Evolutionary conservation across 2,888 invertebrate genomes (phyloP).

Genomic region (Formica aserva): DNA sequence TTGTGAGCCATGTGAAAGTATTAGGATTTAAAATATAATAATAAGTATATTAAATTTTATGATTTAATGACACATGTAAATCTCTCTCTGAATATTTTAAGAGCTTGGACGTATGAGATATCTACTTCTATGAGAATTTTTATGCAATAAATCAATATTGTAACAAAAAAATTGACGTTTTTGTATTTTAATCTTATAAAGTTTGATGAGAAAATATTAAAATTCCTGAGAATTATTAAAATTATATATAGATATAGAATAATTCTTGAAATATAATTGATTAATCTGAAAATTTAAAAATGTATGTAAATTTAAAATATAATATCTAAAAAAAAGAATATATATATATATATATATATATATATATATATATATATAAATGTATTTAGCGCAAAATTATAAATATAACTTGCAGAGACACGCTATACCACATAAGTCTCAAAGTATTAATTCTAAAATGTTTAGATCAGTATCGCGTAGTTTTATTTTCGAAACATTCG

Average conservation of each 20-base stretch:
- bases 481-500: neutral
- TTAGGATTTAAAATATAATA: neutral
- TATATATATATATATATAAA: too few species aligned
- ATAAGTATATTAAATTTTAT: neutral
- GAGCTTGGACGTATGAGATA: neutral
- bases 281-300: neutral
- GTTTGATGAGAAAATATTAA: neutral
- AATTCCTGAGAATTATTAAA: neutral
- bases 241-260: neutral
- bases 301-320: neutral
- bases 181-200: neutral
- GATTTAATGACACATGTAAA: neutral
- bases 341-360: neutral
- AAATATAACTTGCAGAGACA: too few species aligned
- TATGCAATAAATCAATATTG: neutral
- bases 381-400: too few species aligned
- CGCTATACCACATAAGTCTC: neutral
- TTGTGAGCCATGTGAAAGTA: neutral
- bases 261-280: neutral
- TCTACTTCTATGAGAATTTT: neutral
- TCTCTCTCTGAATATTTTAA: neutral
- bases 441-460: slow-evolving; percentile 14
- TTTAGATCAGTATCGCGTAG: neutral
- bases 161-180: neutral
- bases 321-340: too few species aligned